Evolutionary conservation across 2,888 invertebrate genomes (phyloP), one percentile per base, ranked within the genome.

Genomic region (Xestia ashworthii): DNA sequence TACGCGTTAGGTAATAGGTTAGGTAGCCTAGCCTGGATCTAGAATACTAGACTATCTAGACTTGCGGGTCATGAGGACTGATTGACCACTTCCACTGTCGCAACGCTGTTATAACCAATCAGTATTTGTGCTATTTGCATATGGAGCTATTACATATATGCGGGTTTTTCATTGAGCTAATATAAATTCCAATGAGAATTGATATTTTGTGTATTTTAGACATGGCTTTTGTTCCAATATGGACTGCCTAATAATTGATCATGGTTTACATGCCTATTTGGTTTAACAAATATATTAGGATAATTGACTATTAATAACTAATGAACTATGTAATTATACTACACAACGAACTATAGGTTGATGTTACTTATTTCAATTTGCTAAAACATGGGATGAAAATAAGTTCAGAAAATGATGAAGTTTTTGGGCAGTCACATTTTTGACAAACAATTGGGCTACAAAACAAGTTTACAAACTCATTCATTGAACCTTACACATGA

Each of bases 81-180:
- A 96, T 96, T 95, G 96, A 92, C 93, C 92, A 95, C 93, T 94
- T 96, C 96, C 96, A 95, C 91, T 88, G 81, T 89, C 89, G 89
- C 91, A 91, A 84, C 89, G 90, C 81, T 90, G 87, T 92, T 92
- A 90, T 85, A 79, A 76, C 84, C 91, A 92, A 94, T 92, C 89
- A 89, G 87, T 71, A 76, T 32, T 32, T 79, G 71, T 74, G 67
- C 66, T 62, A 46, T 67, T 25, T 78, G 76, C 41, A n/a, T 60
- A n/a, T 66, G 25, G 16, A 14, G 5, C 16, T 46, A 55, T 6
- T 64, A 58, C 38, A 14, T 81, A 50, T 67, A 25, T 58, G 38
- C 50, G 25, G n/a, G 46, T 38, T 76, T 60, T 78, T 55, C 64
- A 81, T 60, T 72, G 58, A 60, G 38, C 11, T 76, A 38, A 60